These are phyloP conservation scores for Seriola aureovittata DNA, from an alignment of 2,113 vertebrate genomes.

Conservation along the genomic window DNA sequence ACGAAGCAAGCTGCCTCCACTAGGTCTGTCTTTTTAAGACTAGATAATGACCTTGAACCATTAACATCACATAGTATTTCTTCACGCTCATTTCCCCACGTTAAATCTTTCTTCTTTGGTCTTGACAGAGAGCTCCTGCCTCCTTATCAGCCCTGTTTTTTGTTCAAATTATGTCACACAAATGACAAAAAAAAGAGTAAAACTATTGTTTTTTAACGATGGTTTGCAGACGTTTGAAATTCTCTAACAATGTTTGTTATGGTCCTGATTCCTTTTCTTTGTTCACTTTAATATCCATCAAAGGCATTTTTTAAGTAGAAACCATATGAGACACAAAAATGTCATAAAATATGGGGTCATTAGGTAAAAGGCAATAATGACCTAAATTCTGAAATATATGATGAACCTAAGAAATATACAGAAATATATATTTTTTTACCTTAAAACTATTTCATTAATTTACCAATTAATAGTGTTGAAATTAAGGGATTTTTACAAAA, in stretches of 20 bases:
- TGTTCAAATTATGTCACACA: conserved; percentile 40
- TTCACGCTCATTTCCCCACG: conserved; percentile 23
- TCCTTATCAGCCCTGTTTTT: conserved; percentile 13
- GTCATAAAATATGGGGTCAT: background rate
- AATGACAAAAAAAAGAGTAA: conserved; percentile 12
- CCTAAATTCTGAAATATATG: no score
- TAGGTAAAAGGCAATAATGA: background rate
- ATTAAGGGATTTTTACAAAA: no score
- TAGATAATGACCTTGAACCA: conserved; percentile 15
- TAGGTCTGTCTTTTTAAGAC: background rate
- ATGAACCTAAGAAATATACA: no score
- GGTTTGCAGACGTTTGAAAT: conserved; percentile 21
- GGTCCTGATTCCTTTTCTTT: conserved; percentile 2
- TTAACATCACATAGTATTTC: conserved; percentile 19
- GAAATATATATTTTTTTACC: no score
- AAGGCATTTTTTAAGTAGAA: background rate
- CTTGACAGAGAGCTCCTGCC: conserved; percentile 3
- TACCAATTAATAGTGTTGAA: no score
- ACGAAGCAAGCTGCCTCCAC: background rate
- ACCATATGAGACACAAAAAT: background rate
- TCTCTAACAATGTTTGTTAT: background rate
- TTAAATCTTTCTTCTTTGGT: conserved; percentile 28
- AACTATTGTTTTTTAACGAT: conserved; percentile 13
- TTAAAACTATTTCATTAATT: no score
- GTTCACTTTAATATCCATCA: conserved; percentile 38